Conservation (phyloP, 2,113 vertebrate genomes). For the Mellivora capensis region DNA sequence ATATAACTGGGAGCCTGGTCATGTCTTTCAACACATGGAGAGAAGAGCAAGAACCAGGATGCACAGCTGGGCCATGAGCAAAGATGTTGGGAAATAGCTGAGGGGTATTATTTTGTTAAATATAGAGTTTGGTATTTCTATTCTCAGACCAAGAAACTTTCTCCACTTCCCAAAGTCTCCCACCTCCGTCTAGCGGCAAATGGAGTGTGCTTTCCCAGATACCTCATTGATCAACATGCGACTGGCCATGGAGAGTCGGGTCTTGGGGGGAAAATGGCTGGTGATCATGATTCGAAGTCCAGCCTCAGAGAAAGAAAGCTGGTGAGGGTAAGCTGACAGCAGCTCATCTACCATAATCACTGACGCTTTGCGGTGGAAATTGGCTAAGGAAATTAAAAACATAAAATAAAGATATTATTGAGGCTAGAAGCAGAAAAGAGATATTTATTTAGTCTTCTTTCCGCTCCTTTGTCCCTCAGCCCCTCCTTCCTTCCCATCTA, state of each 20-base stretch:
- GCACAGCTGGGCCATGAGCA: neutral
- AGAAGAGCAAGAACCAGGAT: neutral
- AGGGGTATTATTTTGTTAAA: neutral
- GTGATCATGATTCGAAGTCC: slow-evolving; percentile 99
- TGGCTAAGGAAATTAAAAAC: slow-evolving; percentile 82
- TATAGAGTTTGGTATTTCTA: neutral
- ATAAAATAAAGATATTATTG: neutral
- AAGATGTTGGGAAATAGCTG: neutral
- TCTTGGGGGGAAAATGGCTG: slow-evolving; percentile 96
- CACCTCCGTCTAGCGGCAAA: neutral
- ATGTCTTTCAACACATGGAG: neutral
- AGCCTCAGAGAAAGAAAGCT: slow-evolving; percentile 97
- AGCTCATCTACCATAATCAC: slow-evolving; percentile 99
- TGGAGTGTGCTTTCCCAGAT: neutral
- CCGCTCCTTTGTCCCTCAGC: neutral
- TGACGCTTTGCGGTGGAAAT: slow-evolving; percentile 92
- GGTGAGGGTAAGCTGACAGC: slow-evolving; percentile 96
- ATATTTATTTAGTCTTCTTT: neutral
- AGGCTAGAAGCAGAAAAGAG: neutral
- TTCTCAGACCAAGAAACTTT: neutral
- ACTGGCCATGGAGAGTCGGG: slow-evolving; percentile 98
- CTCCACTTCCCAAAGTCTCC: neutral
- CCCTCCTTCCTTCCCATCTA: neutral
- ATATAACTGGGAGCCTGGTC: neutral
- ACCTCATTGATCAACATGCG: slow-evolving; percentile 99